phyloP scores from a whole-genome alignment of 2,888 invertebrate genomes.

The Alloscopus bannaensis region DNA sequence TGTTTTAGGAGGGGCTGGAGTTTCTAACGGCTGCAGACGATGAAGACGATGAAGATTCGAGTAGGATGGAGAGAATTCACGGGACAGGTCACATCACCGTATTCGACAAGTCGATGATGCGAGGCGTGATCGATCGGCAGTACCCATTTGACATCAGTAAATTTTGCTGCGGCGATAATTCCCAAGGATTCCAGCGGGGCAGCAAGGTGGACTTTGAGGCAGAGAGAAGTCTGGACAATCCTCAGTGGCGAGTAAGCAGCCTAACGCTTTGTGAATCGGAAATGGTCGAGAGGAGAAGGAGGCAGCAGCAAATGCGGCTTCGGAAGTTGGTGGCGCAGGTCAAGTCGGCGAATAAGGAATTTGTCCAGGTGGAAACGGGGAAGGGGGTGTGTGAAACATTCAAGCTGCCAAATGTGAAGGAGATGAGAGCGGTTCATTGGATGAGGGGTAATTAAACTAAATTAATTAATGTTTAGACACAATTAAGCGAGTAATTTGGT shows the following conservation, averaged over 20 bases:
- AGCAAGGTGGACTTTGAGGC: conserved; percentile 64
- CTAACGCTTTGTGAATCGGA: conserved; percentile 42
- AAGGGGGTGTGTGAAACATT: no score
- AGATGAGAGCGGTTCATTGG: conserved; percentile 19
- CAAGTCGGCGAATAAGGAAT: not conserved
- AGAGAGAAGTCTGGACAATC: conserved; percentile 5
- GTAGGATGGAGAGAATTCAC: conserved; percentile 23
- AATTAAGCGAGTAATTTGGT: not conserved
- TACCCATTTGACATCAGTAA: conserved; percentile 59
- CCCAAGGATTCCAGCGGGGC: conserved; percentile 42
- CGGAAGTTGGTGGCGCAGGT: conserved; percentile 48
- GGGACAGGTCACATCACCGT: conserved; percentile 60
- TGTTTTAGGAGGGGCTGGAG: not conserved
- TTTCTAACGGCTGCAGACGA: not conserved
- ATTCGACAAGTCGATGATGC: conserved; percentile 47
- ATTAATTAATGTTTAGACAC: conserved; percentile 4
- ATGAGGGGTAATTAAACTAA: conserved; percentile 32
- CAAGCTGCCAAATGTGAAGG: conserved; percentile 5
- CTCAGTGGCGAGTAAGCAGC: conserved; percentile 53
- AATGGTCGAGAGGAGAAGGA: conserved; percentile 33
- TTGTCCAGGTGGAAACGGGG: conserved; percentile 39
- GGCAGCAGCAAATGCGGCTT: no score
- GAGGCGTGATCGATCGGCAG: conserved; percentile 66
- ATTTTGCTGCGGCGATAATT: conserved; percentile 34
- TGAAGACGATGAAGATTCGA: not conserved